Conservation (phyloP, 1,140 invertebrate genomes). For the Dryas iulia region DNA sequence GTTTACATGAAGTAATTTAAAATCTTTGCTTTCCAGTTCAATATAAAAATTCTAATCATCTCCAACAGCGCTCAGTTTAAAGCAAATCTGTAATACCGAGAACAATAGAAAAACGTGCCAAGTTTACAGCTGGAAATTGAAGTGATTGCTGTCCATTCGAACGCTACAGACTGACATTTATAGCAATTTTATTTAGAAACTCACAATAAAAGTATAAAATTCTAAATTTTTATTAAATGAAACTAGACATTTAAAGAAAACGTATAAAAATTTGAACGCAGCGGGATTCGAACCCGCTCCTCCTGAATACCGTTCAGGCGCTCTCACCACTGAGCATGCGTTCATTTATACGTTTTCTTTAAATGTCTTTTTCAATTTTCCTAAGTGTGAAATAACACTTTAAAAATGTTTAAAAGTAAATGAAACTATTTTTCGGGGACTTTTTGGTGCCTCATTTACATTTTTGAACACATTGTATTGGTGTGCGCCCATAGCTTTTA, state of each 20-base stretch:
- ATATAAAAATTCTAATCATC: slow-evolving; percentile 14
- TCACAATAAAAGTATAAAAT: not conserved
- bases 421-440: too few relatives aligned
- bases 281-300: too few relatives aligned
- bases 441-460: too few relatives aligned
- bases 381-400: too few relatives aligned
- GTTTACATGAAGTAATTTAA: not conserved
- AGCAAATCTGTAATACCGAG: slow-evolving; percentile 15
- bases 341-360: too few relatives aligned
- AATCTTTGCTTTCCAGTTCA: not conserved
- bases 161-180: not conserved
- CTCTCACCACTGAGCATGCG: too few relatives aligned
- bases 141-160: slow-evolving; percentile 22
- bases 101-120: slow-evolving; percentile 31
- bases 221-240: not conserved
- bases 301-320: too few relatives aligned
- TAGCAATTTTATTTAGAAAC: not conserved
- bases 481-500: not conserved
- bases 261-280: too few relatives aligned
- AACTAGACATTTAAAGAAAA: too few relatives aligned
- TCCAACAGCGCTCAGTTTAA: not conserved
- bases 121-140: slow-evolving; percentile 35
- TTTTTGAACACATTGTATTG: too few relatives aligned
- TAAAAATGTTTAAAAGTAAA: too few relatives aligned
- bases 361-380: too few relatives aligned